Base-by-base conservation (phyloP, 37 sponge, comb jelly and placozoan genomes). In the Cladorhizidae sp. region DNA sequence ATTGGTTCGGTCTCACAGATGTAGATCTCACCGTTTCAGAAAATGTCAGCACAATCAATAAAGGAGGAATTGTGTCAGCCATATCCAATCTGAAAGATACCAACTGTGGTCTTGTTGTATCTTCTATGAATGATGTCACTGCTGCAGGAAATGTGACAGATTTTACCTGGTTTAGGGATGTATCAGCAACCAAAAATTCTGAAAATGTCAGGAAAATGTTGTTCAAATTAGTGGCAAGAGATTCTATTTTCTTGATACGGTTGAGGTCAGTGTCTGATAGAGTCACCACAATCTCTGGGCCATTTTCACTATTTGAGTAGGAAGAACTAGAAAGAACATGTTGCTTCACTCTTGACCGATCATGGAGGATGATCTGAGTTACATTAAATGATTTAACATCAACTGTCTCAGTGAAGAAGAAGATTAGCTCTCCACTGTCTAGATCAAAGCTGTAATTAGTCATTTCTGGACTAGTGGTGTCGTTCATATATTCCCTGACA, bases 341-440 rank as follows among this genome's bases (percentile, higher is more conserved):
- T 42, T 58, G 71, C 21, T 57, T 67, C 1, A 29, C 23, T 17
- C 25, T 2, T 29, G 18, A 43, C 9, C 49, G 57, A 77, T 61
- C 76, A 39, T 77, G 81, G 25, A 95, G 68, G 14, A 74, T 93
- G 67, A 96, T 80, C 25, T 75, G 69, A 0, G 88, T 90, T 3
- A 92, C 86, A 37, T 88, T 65, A 22, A 96, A 65, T 32, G 89
- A 80, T n/a, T 40, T 56, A n/a, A 80, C 86, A 57, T 85, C 68
- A 61, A 96, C 97, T 21, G 93, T 88, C 74, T 96, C 97, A 57
- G 82, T 75, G 80, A 96, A 93, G 26, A 45, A 76, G 20, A 96
- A 74, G 0, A 89, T 85, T 7, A 96, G 54, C 37, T 70, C 54
- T 9, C 89, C 85, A 40, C 51, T 42, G 61, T 93, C 54, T 57